Percentiles rank a stretch among this genome's conserved stretches.
Evolutionary conservation across 2,888 invertebrate genomes (phyloP).

Genomic region (Caenorhabditis angaria): DNA sequence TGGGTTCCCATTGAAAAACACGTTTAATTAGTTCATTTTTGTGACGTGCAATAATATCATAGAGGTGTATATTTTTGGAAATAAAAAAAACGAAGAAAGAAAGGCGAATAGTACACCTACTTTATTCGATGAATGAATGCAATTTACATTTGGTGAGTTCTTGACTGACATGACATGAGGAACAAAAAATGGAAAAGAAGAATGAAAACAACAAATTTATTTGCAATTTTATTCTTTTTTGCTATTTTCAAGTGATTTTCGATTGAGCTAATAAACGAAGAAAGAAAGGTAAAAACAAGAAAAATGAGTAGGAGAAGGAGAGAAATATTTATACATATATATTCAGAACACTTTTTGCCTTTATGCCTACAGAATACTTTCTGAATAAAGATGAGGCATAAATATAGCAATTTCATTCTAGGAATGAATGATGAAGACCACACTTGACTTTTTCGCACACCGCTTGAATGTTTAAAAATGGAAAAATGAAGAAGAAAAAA

Average conservation of each 20-base stretch:
- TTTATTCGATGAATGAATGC: neutral
- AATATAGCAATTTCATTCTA: neutral
- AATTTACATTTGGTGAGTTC: no score
- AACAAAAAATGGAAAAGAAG: neutral
- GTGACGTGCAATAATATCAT: no score
- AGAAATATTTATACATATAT: neutral
- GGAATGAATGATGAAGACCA: neutral
- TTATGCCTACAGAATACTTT: no score
- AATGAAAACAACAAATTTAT: neutral
- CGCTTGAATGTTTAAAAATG: neutral
- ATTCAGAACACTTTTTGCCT: neutral
- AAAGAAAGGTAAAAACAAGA: neutral
- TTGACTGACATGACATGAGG: neutral
- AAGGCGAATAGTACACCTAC: neutral
- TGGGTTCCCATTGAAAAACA: no score
- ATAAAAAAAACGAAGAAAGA: no score
- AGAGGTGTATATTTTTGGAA: no score
- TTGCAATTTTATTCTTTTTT: neutral
- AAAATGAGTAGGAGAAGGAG: neutral
- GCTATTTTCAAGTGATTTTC: neutral
- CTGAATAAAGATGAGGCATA: constrained; percentile 2
- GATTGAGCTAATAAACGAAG: neutral
- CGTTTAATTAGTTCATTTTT: constrained; percentile 6
- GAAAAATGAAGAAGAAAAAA: neutral
- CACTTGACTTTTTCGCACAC: neutral